Evolutionary conservation across 2,797 vertebrate species (phyloP), one percentile per base, ranked within the genome.

Genomic region (Gambelia wislizenii): DNA sequence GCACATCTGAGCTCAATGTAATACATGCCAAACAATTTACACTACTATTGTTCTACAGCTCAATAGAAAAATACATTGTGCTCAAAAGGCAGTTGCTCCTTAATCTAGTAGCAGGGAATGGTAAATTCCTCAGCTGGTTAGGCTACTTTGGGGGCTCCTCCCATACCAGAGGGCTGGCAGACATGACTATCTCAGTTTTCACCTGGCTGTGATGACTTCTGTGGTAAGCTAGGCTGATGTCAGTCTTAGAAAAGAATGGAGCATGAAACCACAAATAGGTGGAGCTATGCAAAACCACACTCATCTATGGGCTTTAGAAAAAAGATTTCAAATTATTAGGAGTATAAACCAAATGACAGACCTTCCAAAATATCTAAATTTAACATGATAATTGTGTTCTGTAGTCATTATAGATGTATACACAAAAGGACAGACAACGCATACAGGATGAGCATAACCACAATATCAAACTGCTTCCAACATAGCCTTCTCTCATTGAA

Each of bases 51-150:
- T 79, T 95, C 82, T 85, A 18, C 61, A 75, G 85, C 86, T 91
- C 72, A 3, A 25, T 70, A 84, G 86, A 87, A 0, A 0, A 91
- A 56, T 85, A 74, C 49, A 80, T 76, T 87, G 0, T 0, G 87
- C 91, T 90, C 81, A 90, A 89, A 96, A 20, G 88, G 54, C 39
- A 78, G 77, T 80, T 0, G 0, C 39, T 87, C 87, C 84, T 67
- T 52, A 77, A 44, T 39, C 78, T 91, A 76, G 81, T 33, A 87
- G 75, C 80, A 88, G 72, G 27, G 8, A 89, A 84, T 70, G n/a
- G 25, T 61, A 30, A 70, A 59, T 78, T 67, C 44, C 13, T 64
- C 18, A 39, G 5, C 20, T 49, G 84, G 25, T 64, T 30, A 49
- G 64, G 16, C 18, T 44, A 74, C 27, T 74, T 54, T 74, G 27